Evolutionary conservation across 2,113 vertebrate genomes (phyloP), one percentile per base, ranked within the genome.

Genomic region (Cyanoramphus novaezelandiae): DNA sequence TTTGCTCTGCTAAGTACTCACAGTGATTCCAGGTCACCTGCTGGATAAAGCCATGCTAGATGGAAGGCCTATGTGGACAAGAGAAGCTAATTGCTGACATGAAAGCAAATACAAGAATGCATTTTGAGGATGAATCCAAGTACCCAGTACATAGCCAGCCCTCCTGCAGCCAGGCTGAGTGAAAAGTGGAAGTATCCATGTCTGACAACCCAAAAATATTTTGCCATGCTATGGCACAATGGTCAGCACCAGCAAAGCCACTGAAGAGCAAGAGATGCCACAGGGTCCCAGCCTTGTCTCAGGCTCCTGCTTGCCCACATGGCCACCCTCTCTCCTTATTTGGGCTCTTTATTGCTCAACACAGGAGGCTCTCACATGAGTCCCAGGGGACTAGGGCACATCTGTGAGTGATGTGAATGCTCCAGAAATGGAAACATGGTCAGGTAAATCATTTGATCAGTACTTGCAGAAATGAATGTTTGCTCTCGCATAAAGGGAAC

Each of bases 261-360:
- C 43, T 43, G 39, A 55, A 55, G 11, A 71, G 10, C 43, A 80
- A 37, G 44, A 33, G 77, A 24, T 20, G 15, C 24, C n/a, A 16
- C 31, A 84, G 31, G n/a, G 62, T 25, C 37, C 21, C 53, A 74
- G 47, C 2, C 20, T 20, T 69, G 31, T 35, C 50, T 47, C 43
- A 13, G 17, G 2, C 13, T 82, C 47, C 65, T 82, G 52, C 13
- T 72, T 2, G 0, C 14, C 25, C 13, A 12, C 0, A 0, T 37
- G 49, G 3, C 78, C 50, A 49, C 46, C 20, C 17, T 24, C 2
- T 35, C 10, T n/a, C 37, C 68, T 79, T 10, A 1, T 37, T 20
- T 46, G 47, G 12, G 17, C 15, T 64, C 13, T 16, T 53, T 59
- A 69, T 57, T 57, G 10, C 27, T 46, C 52, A 44, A 4, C 7